Percentiles rank a stretch among this genome's conserved stretches.
Evolutionary conservation across 2,888 invertebrate species (phyloP).

Genomic region (Philereme vetulata): DNA sequence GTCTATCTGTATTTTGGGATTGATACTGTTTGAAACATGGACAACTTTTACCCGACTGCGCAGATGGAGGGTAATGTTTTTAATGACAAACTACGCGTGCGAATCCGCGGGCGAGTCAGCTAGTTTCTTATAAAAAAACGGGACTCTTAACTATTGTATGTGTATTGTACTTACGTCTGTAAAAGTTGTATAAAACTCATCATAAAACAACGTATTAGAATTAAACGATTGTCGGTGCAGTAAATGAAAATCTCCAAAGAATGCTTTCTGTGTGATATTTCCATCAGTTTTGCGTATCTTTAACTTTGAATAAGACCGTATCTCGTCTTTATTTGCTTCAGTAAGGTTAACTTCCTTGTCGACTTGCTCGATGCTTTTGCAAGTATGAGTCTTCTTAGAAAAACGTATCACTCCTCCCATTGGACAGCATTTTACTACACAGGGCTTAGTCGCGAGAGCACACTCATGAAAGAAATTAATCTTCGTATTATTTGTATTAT

Average conservation of each 20-base stretch:
- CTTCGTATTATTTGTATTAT: background rate
- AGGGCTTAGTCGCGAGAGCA: background rate
- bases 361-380: background rate
- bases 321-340: no score
- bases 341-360: background rate
- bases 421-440: background rate
- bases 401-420: background rate
- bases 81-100: no score
- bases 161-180: no score
- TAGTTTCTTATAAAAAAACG: no score
- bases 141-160: no score
- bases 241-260: slow-evolving; percentile 1
- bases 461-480: background rate
- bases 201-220: no score
- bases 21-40: no score
- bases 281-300: background rate
- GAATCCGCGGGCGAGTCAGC: no score
- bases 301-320: background rate
- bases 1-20: no score
- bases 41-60: no score
- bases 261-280: background rate
- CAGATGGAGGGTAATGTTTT: no score
- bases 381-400: background rate
- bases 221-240: background rate
- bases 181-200: no score